Conservation (phyloP, 2,113 vertebrate genomes). For the Pyrgilauda ruficollis region DNA sequence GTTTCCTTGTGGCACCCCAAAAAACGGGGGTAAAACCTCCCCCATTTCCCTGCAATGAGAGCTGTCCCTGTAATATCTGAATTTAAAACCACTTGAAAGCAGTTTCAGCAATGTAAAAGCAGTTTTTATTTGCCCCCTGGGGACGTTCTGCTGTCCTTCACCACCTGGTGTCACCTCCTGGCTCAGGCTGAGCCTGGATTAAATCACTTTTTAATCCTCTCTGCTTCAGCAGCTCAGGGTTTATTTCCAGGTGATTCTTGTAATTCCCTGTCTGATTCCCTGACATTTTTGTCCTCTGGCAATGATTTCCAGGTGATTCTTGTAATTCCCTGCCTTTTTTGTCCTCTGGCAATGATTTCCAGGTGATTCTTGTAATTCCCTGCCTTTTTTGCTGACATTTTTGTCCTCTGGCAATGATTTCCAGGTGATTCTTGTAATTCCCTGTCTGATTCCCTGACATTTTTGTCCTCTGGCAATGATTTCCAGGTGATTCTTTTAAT, state of each 20-base stretch:
- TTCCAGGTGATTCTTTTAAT: too few species aligned
- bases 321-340: too few species aligned
- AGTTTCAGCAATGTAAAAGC: accelerated
- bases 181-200: neutral
- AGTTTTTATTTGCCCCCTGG: neutral
- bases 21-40: neutral
- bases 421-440: too few species aligned
- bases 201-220: neutral
- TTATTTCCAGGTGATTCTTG: neutral
- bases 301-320: too few species aligned
- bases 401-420: too few species aligned
- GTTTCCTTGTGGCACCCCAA: neutral
- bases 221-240: neutral
- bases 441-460: too few species aligned
- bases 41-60: neutral
- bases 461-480: too few species aligned
- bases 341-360: too few species aligned
- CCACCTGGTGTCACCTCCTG: neutral
- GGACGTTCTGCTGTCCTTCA: neutral
- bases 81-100: neutral
- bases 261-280: too few species aligned
- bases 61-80: neutral
- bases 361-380: too few species aligned
- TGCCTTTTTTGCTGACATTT: too few species aligned
- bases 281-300: too few species aligned